phyloP scores from a whole-genome alignment of 35 echinoderm and acorn worm species.

The Eucidaris tribuloides region DNA sequence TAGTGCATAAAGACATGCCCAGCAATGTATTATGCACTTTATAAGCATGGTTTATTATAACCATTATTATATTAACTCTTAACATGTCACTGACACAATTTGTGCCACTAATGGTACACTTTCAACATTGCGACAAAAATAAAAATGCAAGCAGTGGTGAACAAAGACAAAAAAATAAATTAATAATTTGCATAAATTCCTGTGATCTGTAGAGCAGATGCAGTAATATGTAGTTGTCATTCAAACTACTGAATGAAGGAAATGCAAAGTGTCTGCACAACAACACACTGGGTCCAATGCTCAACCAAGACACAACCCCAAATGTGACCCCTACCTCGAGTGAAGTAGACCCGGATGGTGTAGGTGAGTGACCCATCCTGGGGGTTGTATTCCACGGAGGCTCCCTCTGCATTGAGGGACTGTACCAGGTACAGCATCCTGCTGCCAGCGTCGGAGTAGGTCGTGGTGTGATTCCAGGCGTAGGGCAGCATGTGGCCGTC shows the following conservation, averaged over 20 bases:
- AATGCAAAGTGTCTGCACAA: not conserved
- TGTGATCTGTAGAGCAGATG: not conserved
- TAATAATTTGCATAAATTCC: not conserved
- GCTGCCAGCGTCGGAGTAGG: not conserved
- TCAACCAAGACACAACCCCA: not conserved
- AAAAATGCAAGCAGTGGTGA: not conserved
- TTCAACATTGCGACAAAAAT: too few species aligned
- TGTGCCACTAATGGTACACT: too few species aligned
- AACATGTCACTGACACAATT: too few species aligned
- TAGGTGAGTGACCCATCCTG: constrained; percentile 29
- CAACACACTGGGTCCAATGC: not conserved
- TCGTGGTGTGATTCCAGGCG: constrained; percentile 77
- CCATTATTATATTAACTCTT: too few species aligned
- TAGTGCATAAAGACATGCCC: too few species aligned
- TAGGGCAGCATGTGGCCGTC: constrained; percentile 44
- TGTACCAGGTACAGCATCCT: constrained; percentile 81
- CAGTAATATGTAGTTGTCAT: too few species aligned
- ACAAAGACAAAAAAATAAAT: not conserved
- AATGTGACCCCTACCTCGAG: constrained; percentile 46
- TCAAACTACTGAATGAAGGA: not conserved
- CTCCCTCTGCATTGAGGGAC: constrained; percentile 27
- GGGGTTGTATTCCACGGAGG: constrained; percentile 53
- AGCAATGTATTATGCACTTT: too few species aligned
- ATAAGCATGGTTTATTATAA: too few species aligned
- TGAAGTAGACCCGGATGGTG: constrained; percentile 56